Percentiles rank a stretch among this genome's conserved stretches.
Conservation (phyloP, 1,140 invertebrate species). For the Magallana gigas region DNA sequence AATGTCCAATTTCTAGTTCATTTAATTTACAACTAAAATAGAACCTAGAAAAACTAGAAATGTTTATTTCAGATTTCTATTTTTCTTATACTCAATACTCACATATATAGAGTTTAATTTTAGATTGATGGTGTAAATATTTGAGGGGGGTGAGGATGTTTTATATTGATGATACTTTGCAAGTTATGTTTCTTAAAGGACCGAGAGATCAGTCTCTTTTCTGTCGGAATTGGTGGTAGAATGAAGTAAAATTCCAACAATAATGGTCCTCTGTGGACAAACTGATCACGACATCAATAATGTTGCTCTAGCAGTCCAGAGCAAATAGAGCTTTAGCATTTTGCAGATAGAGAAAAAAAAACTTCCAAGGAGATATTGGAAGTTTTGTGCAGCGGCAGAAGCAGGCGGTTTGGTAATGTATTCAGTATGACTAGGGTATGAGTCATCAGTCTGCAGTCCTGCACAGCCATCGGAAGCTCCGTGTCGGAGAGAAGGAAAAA, state of each 20-base stretch:
- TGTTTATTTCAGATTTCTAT: no score
- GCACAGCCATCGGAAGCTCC: slow-evolving; percentile 14
- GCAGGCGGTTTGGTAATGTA: slow-evolving; percentile 27
- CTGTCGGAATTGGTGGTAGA: no score
- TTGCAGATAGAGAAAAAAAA: neutral
- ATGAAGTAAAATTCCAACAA: neutral
- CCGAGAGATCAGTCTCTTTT: no score
- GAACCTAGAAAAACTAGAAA: no score
- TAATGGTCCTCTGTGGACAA: slow-evolving; percentile 13
- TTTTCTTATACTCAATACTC: no score
- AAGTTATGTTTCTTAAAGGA: no score
- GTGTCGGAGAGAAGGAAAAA: slow-evolving; percentile 23
- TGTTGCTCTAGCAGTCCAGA: slow-evolving; percentile 5
- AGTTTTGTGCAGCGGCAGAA: slow-evolving; percentile 23
- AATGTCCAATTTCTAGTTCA: no score
- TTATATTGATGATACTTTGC: no score
- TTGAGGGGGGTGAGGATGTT: no score
- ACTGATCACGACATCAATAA: slow-evolving; percentile 32
- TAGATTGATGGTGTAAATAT: no score
- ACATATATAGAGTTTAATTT: no score
- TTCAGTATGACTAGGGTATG: slow-evolving; percentile 30
- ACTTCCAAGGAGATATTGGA: slow-evolving; percentile 36
- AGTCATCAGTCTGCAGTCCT: slow-evolving; percentile 34
- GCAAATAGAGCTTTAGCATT: slow-evolving; percentile 21
- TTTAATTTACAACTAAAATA: no score